Percentiles rank a stretch among this genome's conserved stretches.
phyloP scores from a whole-genome alignment of 2,797 vertebrate species.

The Loris lydekkerianus region DNA sequence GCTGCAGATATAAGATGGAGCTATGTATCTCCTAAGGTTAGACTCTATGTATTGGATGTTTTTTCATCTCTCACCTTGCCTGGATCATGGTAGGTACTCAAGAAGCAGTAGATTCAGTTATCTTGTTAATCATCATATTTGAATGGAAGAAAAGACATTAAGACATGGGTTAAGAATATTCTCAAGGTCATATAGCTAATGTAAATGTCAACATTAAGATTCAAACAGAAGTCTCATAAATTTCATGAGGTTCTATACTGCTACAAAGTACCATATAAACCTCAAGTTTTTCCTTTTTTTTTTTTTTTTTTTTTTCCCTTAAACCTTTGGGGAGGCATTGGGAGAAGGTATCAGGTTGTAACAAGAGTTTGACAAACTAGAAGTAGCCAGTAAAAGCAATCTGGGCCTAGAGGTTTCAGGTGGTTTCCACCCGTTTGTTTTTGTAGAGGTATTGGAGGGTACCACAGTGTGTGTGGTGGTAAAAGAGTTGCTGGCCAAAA shows the following conservation, averaged over 20 bases:
- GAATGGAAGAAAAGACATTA: background rate
- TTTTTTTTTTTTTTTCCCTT: background rate
- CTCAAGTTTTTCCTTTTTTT: background rate
- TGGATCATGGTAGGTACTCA: background rate
- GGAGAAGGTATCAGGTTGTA: background rate
- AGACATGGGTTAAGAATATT: background rate
- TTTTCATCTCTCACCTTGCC: background rate
- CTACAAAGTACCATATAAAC: background rate
- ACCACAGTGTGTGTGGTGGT: background rate
- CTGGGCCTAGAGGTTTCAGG: background rate
- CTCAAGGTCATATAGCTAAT: conserved; percentile 38
- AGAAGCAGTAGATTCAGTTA: background rate
- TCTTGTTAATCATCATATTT: background rate
- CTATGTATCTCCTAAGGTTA: background rate
- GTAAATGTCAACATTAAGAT: background rate
- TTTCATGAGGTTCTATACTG: background rate
- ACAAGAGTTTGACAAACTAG: background rate
- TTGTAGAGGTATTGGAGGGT: background rate
- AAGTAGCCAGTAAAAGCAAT: background rate
- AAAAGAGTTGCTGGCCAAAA: conserved; percentile 27
- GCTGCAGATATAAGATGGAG: background rate
- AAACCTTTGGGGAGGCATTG: background rate
- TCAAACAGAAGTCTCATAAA: background rate
- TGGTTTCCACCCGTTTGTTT: background rate
- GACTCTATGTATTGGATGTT: background rate